phyloP scores from a whole-genome alignment of 2,888 invertebrate genomes.

The Diarsia brunnea region DNA sequence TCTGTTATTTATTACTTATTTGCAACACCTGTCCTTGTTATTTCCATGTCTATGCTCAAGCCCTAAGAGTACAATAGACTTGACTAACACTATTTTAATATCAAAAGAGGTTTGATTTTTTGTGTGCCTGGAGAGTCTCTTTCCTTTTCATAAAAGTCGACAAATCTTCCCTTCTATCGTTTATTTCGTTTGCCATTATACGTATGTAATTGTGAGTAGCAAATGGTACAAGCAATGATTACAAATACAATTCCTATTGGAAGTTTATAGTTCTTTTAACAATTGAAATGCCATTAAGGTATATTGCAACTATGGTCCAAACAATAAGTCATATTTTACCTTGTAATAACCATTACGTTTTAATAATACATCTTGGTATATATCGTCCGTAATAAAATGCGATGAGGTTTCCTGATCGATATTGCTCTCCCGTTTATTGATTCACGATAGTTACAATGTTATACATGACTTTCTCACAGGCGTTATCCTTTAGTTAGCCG shows the following conservation, averaged over 20 bases:
- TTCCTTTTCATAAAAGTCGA: not conserved
- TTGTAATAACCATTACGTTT: slow-evolving; percentile 30
- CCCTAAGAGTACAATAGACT: not conserved
- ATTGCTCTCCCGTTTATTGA: slow-evolving; percentile 78
- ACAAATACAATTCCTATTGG: not conserved
- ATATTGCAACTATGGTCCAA: not conserved
- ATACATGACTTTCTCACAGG: slow-evolving; percentile 58
- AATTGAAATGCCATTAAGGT: not conserved
- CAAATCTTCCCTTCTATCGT: not conserved
- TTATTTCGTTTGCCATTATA: slow-evolving; percentile 3
- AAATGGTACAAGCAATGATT: not conserved
- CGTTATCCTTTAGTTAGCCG: slow-evolving; percentile 52
- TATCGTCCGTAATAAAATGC: slow-evolving; percentile 76
- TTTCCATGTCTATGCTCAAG: not conserved
- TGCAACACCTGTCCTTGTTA: not conserved
- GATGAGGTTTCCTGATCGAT: slow-evolving; percentile 80
- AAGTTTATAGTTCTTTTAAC: slow-evolving; percentile 14
- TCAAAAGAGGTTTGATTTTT: no score
- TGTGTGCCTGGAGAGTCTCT: not conserved
- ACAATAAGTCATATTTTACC: slow-evolving; percentile 36
- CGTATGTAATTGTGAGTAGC: not conserved
- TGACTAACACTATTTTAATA: not conserved
- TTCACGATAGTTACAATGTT: slow-evolving; percentile 75
- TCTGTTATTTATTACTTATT: not conserved
- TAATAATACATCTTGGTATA: slow-evolving; percentile 67